Evolutionary conservation across 1,140 invertebrate species (phyloP).

Genomic region (Ostrea denselamellosa): DNA sequence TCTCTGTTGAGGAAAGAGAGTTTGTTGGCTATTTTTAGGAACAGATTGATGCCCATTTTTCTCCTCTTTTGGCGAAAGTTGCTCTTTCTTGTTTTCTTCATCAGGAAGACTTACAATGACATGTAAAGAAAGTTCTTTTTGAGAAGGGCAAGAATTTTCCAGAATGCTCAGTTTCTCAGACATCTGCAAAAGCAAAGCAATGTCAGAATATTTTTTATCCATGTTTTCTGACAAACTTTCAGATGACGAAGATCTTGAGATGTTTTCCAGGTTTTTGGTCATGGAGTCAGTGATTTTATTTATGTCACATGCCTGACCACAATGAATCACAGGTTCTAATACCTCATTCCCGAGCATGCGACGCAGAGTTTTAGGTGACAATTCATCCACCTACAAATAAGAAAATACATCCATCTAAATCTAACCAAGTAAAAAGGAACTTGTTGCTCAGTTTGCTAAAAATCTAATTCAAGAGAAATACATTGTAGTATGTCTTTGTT

Average conservation of each 20-base stretch:
- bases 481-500: too few species aligned
- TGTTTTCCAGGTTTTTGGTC: conserved; percentile 21
- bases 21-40: background rate
- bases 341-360: conserved; percentile 45
- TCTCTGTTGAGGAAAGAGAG: background rate
- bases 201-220: background rate
- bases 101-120: conserved; percentile 42
- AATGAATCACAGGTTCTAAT: background rate
- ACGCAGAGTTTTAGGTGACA: conserved; percentile 49
- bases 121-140: conserved; percentile 43
- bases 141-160: conserved; percentile 9
- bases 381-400: conserved; percentile 50
- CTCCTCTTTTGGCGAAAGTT: conserved; percentile 45
- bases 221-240: conserved; percentile 37
- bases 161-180: background rate
- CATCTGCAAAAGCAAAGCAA: background rate
- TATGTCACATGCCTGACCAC: conserved; percentile 19
- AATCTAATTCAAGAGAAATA: too few species aligned
- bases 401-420: too few species aligned
- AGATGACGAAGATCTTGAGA: conserved; percentile 8
- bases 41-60: background rate
- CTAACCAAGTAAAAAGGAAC: too few species aligned
- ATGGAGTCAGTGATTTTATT: conserved; percentile 38
- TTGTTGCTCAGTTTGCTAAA: too few species aligned
- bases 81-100: conserved; percentile 49